Evolutionary conservation across 2,797 vertebrate species (phyloP).

Genomic region (Crocidura indochinensis): DNA sequence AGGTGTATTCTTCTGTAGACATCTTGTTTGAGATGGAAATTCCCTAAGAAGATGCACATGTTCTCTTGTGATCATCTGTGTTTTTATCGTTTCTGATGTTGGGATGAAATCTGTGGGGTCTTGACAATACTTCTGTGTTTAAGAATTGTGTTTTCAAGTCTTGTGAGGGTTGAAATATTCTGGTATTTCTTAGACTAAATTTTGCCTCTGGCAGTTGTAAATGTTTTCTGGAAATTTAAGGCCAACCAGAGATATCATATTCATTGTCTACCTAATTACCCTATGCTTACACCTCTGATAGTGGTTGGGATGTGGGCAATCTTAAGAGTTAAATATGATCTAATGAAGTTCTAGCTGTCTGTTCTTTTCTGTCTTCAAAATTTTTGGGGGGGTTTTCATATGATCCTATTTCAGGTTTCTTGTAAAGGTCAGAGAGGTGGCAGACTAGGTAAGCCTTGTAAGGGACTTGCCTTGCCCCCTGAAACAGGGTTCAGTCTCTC

Average conservation of each 20-base stretch:
- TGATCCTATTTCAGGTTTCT: no score
- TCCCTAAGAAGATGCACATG: neutral
- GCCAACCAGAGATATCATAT: neutral
- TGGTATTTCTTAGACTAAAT: conserved; percentile 10
- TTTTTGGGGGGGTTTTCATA: no score
- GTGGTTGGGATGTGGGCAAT: neutral
- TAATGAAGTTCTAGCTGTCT: no score
- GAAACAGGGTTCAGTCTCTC: no score
- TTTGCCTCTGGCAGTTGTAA: conserved; percentile 1
- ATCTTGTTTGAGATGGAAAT: neutral
- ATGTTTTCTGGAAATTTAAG: conserved; percentile 19
- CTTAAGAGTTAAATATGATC: neutral
- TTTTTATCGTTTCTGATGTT: neutral
- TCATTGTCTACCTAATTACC: neutral
- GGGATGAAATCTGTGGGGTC: no score
- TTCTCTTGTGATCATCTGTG: neutral
- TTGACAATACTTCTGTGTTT: neutral
- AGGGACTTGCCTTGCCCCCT: no score
- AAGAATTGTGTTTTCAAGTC: neutral
- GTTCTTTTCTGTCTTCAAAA: no score
- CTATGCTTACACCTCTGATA: neutral
- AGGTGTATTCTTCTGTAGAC: no score
- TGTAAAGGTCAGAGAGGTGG: no score
- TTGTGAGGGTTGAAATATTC: neutral
- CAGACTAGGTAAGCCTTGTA: no score